Conservation (phyloP, 2,797 vertebrate species). For the Cheirogaleus major region DNA sequence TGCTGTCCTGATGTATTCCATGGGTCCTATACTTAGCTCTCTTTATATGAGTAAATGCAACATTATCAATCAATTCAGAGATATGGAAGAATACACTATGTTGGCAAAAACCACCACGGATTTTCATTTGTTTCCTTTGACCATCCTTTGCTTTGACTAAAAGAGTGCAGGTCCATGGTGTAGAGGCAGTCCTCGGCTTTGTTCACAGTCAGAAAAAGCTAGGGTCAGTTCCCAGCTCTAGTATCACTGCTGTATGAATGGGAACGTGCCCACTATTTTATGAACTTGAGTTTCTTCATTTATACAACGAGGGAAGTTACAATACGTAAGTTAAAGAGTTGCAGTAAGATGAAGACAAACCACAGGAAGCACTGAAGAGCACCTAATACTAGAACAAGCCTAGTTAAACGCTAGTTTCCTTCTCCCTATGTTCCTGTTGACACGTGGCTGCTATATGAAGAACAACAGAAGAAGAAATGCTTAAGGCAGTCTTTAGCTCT, state of each 20-base stretch:
- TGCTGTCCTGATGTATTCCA: not conserved
- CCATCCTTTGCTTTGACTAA: not conserved
- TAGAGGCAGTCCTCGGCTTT: not conserved
- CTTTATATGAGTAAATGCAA: not conserved
- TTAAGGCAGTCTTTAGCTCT: not conserved
- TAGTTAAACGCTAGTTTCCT: not conserved
- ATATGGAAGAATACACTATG: not conserved
- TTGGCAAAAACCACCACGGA: not conserved
- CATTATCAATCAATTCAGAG: not conserved
- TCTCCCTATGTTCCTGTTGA: not conserved
- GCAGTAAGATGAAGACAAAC: not conserved
- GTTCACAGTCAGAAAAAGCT: not conserved
- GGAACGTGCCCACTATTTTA: not conserved
- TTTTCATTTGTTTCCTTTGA: not conserved
- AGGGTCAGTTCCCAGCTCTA: not conserved
- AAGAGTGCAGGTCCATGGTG: not conserved
- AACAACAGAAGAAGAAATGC: not conserved
- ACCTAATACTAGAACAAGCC: not conserved
- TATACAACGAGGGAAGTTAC: not conserved
- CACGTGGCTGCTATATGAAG: fast-evolving
- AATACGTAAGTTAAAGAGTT: not conserved
- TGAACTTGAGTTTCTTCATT: not conserved
- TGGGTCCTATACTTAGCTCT: not conserved
- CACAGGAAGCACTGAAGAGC: not conserved
- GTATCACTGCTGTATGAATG: not conserved